Base-by-base conservation (phyloP, 2,888 invertebrate genomes). In the Watsonalla binaria region DNA sequence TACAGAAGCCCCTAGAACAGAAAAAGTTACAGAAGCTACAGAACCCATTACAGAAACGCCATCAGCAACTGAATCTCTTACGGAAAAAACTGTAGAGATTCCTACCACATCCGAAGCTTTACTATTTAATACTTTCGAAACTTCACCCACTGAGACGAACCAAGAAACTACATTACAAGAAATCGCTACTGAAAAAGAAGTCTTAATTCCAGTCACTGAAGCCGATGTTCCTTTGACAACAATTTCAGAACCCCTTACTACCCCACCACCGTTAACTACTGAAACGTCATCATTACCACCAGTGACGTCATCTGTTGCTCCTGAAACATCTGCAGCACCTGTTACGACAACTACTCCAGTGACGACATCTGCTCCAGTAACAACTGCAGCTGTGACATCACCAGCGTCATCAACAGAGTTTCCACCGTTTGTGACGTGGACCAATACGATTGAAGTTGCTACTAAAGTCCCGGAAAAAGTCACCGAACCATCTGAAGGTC, bases 381-480 rank as follows among this genome's bases (percentile, higher is more conserved):
- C 37, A 37, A 37, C 37, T 8, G 8, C 37, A 37, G 7, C 42
- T 13, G 60, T 71, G 5, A 55, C 71, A 8, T 66, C 66, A 53
- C 62, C 72, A 5, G 63, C 71, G 11, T 67, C 75, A 46, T 70
- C 83, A 6, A 82, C 81, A 6, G 81, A 81, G 5, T 82, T 72
- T 51, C 82, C 81, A 6, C 78, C 82, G 5, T 74, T 92, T 0
- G 90, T 92, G 5, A 93, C 93, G 5, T 92, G 92, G 92, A 91
- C 92, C 14, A 82, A 83, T 37, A 66, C 70, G 0, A 79, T 91
- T 9, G 90, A 90, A 47, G 63, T 74, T 14, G 73, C 60, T 0
- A 79, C 82, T 0, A 83, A 81, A 58, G 61, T 72, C 0, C 79
- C 86, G 1, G 78, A 76, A 46, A 67, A 67, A 45, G 49, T 47